Evolutionary conservation across 2,113 vertebrate genomes (phyloP).

Genomic region (Bos javanicus): DNA sequence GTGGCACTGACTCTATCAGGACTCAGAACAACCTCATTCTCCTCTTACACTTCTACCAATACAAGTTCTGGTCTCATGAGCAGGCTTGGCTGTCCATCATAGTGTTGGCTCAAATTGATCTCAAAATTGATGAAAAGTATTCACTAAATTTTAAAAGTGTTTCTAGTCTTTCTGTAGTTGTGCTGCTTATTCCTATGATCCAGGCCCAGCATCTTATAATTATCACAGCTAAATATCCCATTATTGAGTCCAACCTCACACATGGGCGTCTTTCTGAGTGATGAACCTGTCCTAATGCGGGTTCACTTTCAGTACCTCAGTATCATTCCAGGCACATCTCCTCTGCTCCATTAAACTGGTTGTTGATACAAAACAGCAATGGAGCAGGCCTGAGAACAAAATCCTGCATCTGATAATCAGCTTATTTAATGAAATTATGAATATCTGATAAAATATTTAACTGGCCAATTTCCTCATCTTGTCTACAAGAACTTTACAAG

Average conservation of each 20-base stretch:
- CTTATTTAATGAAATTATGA: not conserved
- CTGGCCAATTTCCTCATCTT: not conserved
- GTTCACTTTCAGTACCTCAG: not conserved
- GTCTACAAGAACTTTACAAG: not conserved
- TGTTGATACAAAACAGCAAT: not conserved
- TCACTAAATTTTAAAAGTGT: not conserved
- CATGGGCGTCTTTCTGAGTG: not conserved
- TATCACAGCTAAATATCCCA: not conserved
- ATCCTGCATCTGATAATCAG: not conserved
- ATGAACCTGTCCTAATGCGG: not conserved
- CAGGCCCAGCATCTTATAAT: not conserved
- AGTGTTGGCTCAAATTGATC: not conserved
- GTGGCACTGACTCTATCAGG: not conserved
- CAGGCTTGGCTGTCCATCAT: not conserved
- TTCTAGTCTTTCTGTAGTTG: not conserved
- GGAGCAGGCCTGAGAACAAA: not conserved
- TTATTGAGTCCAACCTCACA: not conserved
- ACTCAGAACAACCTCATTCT: not conserved
- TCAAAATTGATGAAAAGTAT: not conserved
- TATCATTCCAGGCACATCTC: not conserved
- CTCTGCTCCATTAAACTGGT: not conserved
- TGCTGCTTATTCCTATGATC: not conserved
- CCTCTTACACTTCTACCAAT: not conserved
- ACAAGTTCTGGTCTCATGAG: not conserved
- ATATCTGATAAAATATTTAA: not conserved